These are phyloP conservation scores for Thunnus maccoyii DNA, from an alignment of 2,113 vertebrate genomes.

Conservation along the genomic window DNA sequence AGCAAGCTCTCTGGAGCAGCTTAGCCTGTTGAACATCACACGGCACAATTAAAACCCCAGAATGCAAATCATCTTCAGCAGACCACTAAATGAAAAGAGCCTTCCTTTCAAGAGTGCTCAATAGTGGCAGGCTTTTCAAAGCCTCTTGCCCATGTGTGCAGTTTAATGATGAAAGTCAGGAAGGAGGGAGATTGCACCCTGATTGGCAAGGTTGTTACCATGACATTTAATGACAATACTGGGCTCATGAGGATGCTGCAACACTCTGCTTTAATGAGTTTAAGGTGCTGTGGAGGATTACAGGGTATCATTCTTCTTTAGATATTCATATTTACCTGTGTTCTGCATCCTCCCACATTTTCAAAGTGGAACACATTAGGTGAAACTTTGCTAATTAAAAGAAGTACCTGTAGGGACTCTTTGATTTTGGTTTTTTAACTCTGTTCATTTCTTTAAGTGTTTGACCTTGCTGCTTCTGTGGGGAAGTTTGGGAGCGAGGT, in stretches of 20 bases:
- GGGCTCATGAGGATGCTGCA: constrained; percentile 40
- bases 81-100: constrained; percentile 73
- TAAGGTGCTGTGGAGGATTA: constrained; percentile 27
- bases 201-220: constrained; percentile 64
- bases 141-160: constrained; percentile 61
- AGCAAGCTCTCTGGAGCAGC: constrained; percentile 62
- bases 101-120: constrained; percentile 70
- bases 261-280: constrained; percentile 26
- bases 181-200: constrained; percentile 52
- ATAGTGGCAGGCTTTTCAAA: constrained; percentile 65
- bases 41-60: constrained; percentile 72
- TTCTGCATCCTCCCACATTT: constrained; percentile 28
- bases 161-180: constrained; percentile 77
- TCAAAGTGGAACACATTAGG: constrained; percentile 25
- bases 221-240: constrained; percentile 62
- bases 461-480: constrained; percentile 68
- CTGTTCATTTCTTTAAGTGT: constrained; percentile 55
- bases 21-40: constrained; percentile 79
- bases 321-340: constrained; percentile 7
- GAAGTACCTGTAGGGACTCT: constrained; percentile 55
- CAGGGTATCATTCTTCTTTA: constrained; percentile 30
- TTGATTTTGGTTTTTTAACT: constrained; percentile 56
- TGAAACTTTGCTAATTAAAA: constrained; percentile 58
- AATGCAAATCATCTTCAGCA: constrained; percentile 77
- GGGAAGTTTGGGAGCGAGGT: constrained; percentile 50